These are phyloP conservation scores for Linepithema humile DNA, from an alignment of 1,140 invertebrate species.

Conservation along the genomic window DNA sequence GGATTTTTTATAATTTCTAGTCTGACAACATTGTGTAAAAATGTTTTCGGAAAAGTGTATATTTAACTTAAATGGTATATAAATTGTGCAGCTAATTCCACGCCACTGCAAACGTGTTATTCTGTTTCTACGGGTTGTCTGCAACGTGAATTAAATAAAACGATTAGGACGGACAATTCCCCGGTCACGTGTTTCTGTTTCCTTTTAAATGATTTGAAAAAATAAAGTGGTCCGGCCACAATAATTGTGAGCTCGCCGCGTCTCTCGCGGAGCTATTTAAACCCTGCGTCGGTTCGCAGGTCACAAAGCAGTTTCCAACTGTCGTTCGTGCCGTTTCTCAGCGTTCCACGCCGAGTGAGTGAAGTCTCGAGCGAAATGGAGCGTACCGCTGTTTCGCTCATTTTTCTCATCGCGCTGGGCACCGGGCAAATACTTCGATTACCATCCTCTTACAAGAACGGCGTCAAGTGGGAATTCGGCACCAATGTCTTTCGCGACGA, in stretches of 20 bases:
- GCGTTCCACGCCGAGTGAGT: background rate
- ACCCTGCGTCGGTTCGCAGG: background rate
- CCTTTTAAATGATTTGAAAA: background rate
- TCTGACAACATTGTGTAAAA: background rate
- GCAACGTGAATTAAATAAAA: no score
- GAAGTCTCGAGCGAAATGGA: background rate
- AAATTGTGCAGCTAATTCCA: background rate
- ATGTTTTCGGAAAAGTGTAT: background rate
- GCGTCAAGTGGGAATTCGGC: conserved; percentile 45
- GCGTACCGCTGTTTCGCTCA: background rate
- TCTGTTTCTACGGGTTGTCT: no score
- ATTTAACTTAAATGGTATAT: background rate
- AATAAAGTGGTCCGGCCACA: background rate
- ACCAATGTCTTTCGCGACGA: background rate
- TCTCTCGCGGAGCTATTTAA: conserved; percentile 24
- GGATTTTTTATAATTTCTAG: background rate
- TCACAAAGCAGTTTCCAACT: conserved; percentile 12
- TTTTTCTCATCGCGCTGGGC: background rate
- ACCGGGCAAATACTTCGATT: background rate
- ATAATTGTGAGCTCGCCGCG: background rate
- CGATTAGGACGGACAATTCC: background rate
- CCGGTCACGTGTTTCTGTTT: background rate
- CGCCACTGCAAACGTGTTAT: background rate
- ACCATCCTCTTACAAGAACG: conserved; percentile 15
- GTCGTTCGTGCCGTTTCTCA: background rate